These are phyloP conservation scores for Thripadectes ignobilis DNA, from an alignment of 2,797 vertebrate genomes.

Conservation along the genomic window DNA sequence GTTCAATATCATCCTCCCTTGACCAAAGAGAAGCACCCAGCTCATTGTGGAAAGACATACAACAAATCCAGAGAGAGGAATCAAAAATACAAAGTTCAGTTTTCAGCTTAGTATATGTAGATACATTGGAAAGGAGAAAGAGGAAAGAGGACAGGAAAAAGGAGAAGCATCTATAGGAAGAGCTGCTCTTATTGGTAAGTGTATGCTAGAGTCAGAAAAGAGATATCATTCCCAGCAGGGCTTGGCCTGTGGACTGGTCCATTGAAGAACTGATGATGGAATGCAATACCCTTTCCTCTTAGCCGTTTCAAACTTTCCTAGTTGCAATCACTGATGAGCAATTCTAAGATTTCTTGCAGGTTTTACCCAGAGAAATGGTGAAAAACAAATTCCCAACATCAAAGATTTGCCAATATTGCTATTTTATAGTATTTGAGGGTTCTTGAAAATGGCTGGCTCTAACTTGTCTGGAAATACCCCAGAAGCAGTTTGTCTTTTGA, in stretches of 20 bases:
- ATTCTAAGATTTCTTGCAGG: neutral
- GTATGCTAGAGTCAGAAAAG: neutral
- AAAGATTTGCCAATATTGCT: neutral
- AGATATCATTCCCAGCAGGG: neutral
- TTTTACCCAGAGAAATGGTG: neutral
- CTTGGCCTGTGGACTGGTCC: neutral
- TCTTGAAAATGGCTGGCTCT: neutral
- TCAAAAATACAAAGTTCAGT: neutral
- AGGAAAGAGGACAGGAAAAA: neutral
- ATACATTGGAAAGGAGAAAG: neutral
- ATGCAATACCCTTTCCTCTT: neutral
- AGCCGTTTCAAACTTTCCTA: neutral
- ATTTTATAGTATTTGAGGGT: neutral
- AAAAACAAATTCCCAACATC: neutral
- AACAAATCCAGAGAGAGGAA: neutral
- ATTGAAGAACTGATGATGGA: neutral
- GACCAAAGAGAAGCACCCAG: neutral
- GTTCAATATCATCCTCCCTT: neutral
- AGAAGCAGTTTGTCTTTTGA: neutral
- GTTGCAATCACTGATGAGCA: neutral
- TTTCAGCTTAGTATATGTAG: neutral
- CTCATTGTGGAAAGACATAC: neutral
- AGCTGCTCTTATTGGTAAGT: neutral
- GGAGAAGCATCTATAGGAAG: neutral
- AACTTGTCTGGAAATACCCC: neutral